Base-by-base conservation (phyloP, 1,140 invertebrate genomes). In the Camponotus vicinus region DNA sequence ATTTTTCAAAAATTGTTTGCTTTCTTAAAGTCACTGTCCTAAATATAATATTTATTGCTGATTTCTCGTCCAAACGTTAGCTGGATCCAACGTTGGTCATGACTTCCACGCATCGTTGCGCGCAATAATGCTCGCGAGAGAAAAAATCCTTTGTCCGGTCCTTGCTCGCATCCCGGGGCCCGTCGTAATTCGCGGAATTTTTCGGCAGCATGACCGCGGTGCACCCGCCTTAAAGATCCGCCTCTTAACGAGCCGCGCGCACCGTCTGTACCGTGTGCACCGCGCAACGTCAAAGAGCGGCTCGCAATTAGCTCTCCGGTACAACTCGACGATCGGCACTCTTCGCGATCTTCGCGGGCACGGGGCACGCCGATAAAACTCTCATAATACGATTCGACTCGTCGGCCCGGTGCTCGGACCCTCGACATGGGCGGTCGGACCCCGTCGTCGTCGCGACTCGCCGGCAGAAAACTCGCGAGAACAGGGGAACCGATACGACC, bases 251-350 rank as follows among this genome's bases (percentile, higher is more conserved):
- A 88, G 85, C 79, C 40, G 67, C 76, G 73, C 85, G 78, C 70
- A 87, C 63, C 67, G 75, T 59, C 45, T 42, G 75, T 63, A 70
- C 61, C 86, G 67, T 85, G 79, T 64, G 85, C 57, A 45, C 42
- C 42, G 49, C 70, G 18, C 67, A 49, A 45, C 69, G 15, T 89
- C 73, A 86, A 59, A 69, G 59, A 86, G 79, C 77, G 63, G 71
- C 57, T 86, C 76, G 86, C 90, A 92, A 92, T 92, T 92, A 92
- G 90, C 85, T 86, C 67, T 90, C 90, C 70, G 80, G 82, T 92
- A 87, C 77, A 57, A 80, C 91, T 92, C 76, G 87, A 75, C 84
- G 80, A 86, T 92, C 90, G 90, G 76, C 86, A 92, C 88, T 89
- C 87, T 86, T 86, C 63, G 87, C 83, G 45, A 79, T 71, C 84